Percentiles rank a stretch among this genome's conserved stretches.
phyloP scores from a whole-genome alignment of 2,113 vertebrate genomes.

The Brevimyrus niger region DNA sequence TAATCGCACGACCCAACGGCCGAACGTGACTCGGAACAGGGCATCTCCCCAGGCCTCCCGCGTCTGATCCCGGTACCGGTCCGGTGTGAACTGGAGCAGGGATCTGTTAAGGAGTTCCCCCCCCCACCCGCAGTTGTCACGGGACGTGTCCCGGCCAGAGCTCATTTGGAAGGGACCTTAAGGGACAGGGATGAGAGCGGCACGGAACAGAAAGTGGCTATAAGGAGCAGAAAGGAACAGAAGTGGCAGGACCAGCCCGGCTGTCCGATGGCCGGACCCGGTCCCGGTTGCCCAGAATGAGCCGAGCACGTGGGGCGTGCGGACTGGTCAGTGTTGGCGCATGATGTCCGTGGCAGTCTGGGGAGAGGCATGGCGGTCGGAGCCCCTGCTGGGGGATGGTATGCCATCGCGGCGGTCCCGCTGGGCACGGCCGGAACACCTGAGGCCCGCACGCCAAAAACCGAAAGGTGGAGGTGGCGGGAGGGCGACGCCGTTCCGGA shows the following conservation, averaged over 20 bases:
- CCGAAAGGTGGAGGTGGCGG: conserved; percentile 23
- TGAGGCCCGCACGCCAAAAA: conserved; percentile 40
- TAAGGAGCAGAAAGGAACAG: not conserved
- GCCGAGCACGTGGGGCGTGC: conserved; percentile 19
- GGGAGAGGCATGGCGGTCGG: conserved; percentile 34
- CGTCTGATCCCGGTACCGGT: not conserved
- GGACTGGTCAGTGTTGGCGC: conserved; percentile 37
- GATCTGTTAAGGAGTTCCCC: not conserved
- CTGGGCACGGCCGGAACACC: conserved; percentile 37
- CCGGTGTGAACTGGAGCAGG: not conserved
- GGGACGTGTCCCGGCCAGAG: not conserved
- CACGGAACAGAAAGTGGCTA: not conserved
- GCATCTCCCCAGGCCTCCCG: not conserved
- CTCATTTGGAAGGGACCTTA: not conserved
- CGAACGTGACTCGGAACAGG: not conserved
- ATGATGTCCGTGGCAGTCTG: conserved; percentile 38
- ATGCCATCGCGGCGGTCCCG: conserved; percentile 34
- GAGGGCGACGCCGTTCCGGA: conserved; percentile 38
- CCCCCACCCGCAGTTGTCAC: not conserved
- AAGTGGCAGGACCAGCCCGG: not conserved
- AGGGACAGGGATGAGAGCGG: not conserved
- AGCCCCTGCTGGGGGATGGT: conserved; percentile 37
- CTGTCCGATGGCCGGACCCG: not conserved
- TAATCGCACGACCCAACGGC: conserved; percentile 38
- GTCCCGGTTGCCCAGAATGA: not conserved